Conservation (phyloP, 2,888 invertebrate species). For the Perithous albicinctus region DNA sequence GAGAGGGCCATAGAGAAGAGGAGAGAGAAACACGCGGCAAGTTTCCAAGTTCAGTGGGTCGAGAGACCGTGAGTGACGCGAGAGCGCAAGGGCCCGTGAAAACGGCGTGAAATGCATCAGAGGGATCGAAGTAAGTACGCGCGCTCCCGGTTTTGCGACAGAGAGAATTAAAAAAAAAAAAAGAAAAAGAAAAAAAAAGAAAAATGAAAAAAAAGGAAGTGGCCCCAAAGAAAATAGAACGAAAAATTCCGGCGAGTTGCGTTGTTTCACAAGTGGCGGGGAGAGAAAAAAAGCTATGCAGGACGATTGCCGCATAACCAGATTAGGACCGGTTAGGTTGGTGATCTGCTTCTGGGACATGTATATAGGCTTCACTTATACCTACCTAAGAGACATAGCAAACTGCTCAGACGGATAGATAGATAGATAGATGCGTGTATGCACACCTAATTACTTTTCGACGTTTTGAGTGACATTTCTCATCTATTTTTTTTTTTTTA, state of each 20-base stretch:
- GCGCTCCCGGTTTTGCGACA: conserved; percentile 28
- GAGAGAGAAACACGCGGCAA: conserved; percentile 41
- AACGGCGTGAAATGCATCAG: conserved; percentile 65
- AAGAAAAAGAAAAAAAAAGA: conserved; percentile 14
- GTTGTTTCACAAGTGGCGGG: too few species aligned
- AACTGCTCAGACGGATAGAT: conserved; percentile 13
- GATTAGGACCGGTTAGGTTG: conserved; percentile 77
- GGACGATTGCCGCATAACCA: conserved; percentile 76
- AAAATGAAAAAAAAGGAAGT: conserved; percentile 38
- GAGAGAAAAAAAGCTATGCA: conserved; percentile 51
- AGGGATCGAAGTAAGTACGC: conserved; percentile 61
- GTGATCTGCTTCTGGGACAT: conserved; percentile 62
- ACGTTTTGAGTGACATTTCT: conserved; percentile 81
- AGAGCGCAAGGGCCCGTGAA: conserved; percentile 71
- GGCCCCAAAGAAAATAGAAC: conserved; percentile 16
- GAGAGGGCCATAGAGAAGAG: conserved; percentile 4
- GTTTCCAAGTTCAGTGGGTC: conserved; percentile 67
- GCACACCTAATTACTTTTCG: conserved; percentile 78
- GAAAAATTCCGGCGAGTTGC: conserved; percentile 52
- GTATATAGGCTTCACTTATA: conserved; percentile 9
- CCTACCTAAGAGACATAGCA: conserved; percentile 7
- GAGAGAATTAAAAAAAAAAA: conserved; percentile 37
- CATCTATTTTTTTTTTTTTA: too few species aligned
- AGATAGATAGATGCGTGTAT: conserved; percentile 55
- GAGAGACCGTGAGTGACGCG: conserved; percentile 56